These are phyloP conservation scores for Tamandua tetradactyla DNA, from an alignment of 2,797 vertebrate species.

Conservation along the genomic window DNA sequence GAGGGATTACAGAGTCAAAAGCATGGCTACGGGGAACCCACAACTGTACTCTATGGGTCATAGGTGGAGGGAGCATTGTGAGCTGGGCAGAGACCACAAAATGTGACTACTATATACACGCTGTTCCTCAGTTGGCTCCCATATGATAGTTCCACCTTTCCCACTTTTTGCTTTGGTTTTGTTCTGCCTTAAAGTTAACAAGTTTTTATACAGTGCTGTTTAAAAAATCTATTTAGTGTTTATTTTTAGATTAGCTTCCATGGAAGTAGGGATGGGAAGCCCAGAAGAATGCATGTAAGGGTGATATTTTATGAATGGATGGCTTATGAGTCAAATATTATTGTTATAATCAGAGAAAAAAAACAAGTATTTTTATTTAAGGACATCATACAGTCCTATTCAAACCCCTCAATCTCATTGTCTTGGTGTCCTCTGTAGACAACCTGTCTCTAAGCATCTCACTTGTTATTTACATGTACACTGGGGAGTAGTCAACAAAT, in stretches of 20 bases:
- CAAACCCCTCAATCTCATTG: not conserved
- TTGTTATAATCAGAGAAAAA: not conserved
- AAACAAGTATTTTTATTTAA: not conserved
- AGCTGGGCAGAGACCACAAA: not conserved
- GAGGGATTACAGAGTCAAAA: not conserved
- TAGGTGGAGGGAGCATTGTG: not conserved
- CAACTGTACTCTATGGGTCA: not conserved
- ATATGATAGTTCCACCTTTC: not conserved
- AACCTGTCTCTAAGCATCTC: not conserved
- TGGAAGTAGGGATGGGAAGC: not conserved
- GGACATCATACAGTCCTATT: not conserved
- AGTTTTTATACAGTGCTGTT: not conserved
- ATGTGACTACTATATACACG: not conserved
- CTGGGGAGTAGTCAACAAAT: not conserved
- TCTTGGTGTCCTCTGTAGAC: not conserved
- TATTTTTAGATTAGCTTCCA: not conserved
- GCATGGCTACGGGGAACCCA: not conserved
- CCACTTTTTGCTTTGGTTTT: not conserved
- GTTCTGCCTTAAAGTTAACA: not conserved
- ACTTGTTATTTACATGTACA: not conserved
- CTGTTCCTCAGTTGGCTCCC: not conserved
- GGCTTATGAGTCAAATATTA: not conserved
- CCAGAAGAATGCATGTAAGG: not conserved
- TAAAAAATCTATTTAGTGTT: too few species aligned
- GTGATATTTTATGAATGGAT: too few species aligned